phyloP scores from a whole-genome alignment of 2,113 vertebrate species.

The Catagonus wagneri region DNA sequence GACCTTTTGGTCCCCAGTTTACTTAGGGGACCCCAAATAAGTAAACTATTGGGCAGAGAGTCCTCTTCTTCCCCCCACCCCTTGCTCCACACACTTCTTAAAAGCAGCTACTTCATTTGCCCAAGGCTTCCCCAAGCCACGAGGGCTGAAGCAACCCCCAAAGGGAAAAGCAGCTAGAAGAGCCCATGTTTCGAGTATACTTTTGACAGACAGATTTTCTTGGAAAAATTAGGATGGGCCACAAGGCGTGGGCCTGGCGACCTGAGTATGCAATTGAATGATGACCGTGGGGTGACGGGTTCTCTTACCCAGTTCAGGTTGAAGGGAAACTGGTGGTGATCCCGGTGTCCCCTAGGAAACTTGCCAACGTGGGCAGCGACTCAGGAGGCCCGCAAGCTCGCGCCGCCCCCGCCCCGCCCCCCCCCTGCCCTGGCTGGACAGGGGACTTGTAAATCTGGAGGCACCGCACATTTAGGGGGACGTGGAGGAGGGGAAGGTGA shows the following conservation, averaged over 20 bases:
- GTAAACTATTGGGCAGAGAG: not conserved
- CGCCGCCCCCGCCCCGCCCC: no score
- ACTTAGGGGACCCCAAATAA: not conserved
- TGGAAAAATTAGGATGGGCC: not conserved
- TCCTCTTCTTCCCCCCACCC: not conserved
- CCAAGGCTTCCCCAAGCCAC: accelerated
- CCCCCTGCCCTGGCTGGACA: not conserved
- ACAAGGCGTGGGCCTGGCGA: not conserved
- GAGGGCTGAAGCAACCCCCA: not conserved
- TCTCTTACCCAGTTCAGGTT: not conserved
- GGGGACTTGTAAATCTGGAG: not conserved
- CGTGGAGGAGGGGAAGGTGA: slow-evolving; percentile 16
- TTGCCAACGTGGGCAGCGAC: not conserved
- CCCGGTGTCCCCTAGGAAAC: not conserved
- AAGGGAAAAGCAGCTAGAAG: not conserved
- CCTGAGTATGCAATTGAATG: not conserved
- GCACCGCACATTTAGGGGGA: not conserved
- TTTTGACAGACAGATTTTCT: not conserved
- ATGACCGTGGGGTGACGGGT: accelerated
- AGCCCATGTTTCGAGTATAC: not conserved
- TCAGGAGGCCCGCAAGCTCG: no score
- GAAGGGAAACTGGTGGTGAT: not conserved
- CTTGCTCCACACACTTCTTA: not conserved
- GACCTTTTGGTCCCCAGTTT: not conserved
- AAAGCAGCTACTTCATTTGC: not conserved